phyloP scores from a whole-genome alignment of 64 coral and sea anemone genomes.

The Astreopora myriophthalma region DNA sequence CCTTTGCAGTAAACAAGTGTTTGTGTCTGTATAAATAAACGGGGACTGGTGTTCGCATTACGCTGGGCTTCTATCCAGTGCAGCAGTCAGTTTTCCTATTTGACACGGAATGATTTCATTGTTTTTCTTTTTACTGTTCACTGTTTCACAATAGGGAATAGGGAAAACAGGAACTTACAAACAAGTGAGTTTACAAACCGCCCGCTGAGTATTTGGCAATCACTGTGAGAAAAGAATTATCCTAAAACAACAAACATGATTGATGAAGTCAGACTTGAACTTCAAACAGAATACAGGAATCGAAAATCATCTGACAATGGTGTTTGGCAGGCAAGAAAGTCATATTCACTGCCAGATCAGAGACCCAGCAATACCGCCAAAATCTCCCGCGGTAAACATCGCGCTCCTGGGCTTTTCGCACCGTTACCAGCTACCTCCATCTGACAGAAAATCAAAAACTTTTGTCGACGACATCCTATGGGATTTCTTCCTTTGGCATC shows the following conservation, averaged over 20 bases:
- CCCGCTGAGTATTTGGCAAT: background rate
- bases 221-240: background rate
- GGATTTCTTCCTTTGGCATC: background rate
- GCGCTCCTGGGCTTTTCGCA: background rate
- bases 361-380: background rate
- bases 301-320: background rate
- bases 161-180: background rate
- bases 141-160: no score
- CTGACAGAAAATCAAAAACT: constrained; percentile 8
- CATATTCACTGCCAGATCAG: background rate
- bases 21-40: no score
- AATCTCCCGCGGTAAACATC: background rate
- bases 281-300: background rate
- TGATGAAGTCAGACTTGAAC: no score
- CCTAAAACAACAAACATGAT: no score
- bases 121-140: no score
- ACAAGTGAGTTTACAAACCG: background rate
- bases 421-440: background rate
- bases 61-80: no score
- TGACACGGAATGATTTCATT: no score
- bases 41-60: no score
- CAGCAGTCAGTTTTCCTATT: no score
- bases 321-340: background rate
- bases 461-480: background rate
- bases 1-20: no score